Base-by-base conservation (phyloP, 1,140 invertebrate species). In the Nasonia vitripennis region DNA sequence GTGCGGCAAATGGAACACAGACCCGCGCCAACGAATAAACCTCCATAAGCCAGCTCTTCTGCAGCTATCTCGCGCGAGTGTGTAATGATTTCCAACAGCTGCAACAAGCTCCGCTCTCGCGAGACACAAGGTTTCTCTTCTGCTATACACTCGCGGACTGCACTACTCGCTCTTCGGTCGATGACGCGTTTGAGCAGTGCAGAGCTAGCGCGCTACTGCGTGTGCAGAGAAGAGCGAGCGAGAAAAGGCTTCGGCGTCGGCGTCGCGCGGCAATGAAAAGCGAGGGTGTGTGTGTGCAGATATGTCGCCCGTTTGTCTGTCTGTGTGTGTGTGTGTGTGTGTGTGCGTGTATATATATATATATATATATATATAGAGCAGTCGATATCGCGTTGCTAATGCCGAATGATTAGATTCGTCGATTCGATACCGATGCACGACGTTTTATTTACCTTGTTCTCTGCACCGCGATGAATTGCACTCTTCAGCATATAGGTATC, bases 121-220 rank as follows among this genome's bases (percentile, higher is more conserved):
- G 41, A 34, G 45, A 2, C 10, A 48, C 68, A n/a, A 78, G 73
- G 51, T 78, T 83, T 77, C 74, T 83, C 55, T 62, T 75, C 31
- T 37, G 10, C 23, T 5, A 7, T 9, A 10, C 41, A 9, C 41
- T 23, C 20, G 45, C 79, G 31, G 14, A 48, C 68, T 41, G 45
- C 81, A 67, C 73, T 83, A 77, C 34, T 74, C 51, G 51, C 51
- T 83, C 81, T 77, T 83, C 41, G 83, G 55, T 84, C 83, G 68
- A 79, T 48, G 77, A 84, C 41, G 68, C 45, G 45, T 51, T 51
- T 34, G 34, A 51, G 71, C 51, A 68, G 41, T 78, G 75, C 55
- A 31, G 51, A 9, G 17, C 17, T 45, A 37, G 34, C 73, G 34
- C 37, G 7, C 73, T 9, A 34, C 70, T 45, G 70, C 70, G 37